Conservation (phyloP, 64 coral and sea anemone genomes). For the Platygyra sinensis region DNA sequence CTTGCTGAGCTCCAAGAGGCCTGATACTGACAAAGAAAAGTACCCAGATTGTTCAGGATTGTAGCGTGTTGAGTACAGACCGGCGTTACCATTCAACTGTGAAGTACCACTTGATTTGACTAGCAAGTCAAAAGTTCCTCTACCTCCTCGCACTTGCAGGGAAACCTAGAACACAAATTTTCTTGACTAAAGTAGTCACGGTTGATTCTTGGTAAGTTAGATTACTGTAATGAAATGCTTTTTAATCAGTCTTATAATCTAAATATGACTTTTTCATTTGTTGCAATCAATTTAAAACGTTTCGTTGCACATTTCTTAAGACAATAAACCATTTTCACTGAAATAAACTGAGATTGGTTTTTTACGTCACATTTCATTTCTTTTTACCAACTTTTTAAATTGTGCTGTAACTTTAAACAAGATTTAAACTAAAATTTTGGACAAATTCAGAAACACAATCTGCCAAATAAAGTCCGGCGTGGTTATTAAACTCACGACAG, state of each 20-base stretch:
- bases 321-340: no score
- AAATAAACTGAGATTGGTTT: no score
- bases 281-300: no score
- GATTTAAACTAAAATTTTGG: no score
- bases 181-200: not conserved
- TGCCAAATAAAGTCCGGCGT: no score
- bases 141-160: conserved; percentile 29
- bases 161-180: conserved; percentile 1
- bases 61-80: conserved; percentile 46
- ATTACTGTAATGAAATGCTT: not conserved
- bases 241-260: no score
- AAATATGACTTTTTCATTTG: no score
- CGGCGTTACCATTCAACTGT: conserved; percentile 55
- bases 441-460: no score
- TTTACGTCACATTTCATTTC: no score
- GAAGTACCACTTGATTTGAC: conserved; percentile 66
- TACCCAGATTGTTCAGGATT: conserved; percentile 19
- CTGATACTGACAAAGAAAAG: conserved; percentile 52
- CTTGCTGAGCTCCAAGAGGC: conserved; percentile 57
- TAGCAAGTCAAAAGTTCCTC: conserved; percentile 38
- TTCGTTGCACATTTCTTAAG: no score
- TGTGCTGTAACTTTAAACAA: no score
- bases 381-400: no score
- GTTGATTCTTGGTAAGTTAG: not conserved
- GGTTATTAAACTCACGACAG: not conserved